Evolutionary conservation across 2,888 invertebrate species (phyloP).

Genomic region (Platycheirus rosarum): DNA sequence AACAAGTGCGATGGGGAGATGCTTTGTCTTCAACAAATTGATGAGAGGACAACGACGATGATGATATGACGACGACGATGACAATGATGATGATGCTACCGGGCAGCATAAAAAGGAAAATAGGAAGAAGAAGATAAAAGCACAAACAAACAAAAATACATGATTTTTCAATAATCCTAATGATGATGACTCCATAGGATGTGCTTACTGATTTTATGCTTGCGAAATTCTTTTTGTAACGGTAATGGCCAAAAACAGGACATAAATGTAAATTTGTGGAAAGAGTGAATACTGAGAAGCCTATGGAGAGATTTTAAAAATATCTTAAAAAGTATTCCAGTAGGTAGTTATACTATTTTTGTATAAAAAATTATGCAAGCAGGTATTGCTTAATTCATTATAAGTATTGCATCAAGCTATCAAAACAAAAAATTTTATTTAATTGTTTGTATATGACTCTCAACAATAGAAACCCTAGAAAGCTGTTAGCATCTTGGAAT

Average conservation of each 20-base stretch:
- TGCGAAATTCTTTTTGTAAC: slow-evolving; percentile 5
- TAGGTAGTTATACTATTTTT: no score
- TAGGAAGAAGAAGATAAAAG: slow-evolving; percentile 66
- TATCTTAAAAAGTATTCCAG: no score
- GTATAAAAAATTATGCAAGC: no score
- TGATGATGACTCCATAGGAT: slow-evolving; percentile 67
- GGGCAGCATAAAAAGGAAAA: slow-evolving; percentile 34
- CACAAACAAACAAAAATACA: slow-evolving; percentile 72
- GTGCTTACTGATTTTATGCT: slow-evolving; percentile 1
- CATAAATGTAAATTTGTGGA: slow-evolving; percentile 69
- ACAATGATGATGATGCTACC: slow-evolving; percentile 1
- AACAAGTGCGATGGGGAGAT: slow-evolving; percentile 58
- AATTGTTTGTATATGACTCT: no score
- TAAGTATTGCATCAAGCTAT: no score
- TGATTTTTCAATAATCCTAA: slow-evolving; percentile 74
- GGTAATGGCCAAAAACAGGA: slow-evolving; percentile 62
- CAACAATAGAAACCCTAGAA: no score
- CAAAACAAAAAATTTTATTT: no score
- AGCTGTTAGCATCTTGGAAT: no score
- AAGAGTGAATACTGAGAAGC: slow-evolving; percentile 66
- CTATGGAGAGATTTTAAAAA: background rate
- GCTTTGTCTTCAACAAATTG: slow-evolving; percentile 70
- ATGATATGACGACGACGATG: background rate
- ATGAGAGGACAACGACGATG: slow-evolving; percentile 48
- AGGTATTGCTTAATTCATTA: no score